Conservation (phyloP, 1,140 invertebrate species). For the Drosophila micromelanica region DNA sequence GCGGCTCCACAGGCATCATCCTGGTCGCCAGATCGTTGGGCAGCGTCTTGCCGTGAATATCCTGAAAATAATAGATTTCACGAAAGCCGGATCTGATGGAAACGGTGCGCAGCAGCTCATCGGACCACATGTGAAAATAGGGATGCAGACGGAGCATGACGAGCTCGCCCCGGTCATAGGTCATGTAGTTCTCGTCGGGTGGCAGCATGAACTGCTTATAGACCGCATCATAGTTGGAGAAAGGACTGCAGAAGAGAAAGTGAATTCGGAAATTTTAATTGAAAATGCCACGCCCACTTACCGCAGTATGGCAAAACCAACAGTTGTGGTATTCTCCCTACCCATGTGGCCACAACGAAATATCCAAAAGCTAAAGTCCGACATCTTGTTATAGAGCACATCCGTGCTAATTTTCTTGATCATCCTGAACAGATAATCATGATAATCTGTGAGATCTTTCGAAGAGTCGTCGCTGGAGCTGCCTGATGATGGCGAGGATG, state of each 20-base stretch:
- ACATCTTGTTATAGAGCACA: conserved; percentile 16
- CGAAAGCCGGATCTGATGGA: conserved; percentile 44
- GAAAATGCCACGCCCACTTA: conserved; percentile 19
- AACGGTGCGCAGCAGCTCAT: conserved; percentile 45
- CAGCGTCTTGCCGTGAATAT: conserved; percentile 12
- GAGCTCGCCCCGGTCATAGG: conserved; percentile 55
- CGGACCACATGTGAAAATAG: conserved; percentile 62
- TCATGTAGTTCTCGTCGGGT: conserved; percentile 30
- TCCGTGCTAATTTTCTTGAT: conserved; percentile 23
- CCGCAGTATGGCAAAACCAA: conserved; percentile 59
- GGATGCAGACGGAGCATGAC: conserved; percentile 59
- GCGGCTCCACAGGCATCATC: conserved; percentile 70
- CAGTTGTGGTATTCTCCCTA: conserved; percentile 31
- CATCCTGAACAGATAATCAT: neutral
- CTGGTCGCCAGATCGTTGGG: conserved; percentile 54
- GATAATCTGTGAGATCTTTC: no score
- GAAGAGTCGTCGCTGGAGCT: no score
- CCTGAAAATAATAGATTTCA: conserved; percentile 53
- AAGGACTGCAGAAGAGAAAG: no score
- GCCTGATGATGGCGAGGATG: no score
- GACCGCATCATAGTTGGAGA: conserved; percentile 37
- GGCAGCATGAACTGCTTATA: conserved; percentile 52
- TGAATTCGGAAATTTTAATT: no score
- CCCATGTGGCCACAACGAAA: conserved; percentile 41
- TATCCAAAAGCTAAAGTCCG: conserved; percentile 45